Conservation (phyloP, 2,797 vertebrate genomes). For the Carcharodon carcharias region DNA sequence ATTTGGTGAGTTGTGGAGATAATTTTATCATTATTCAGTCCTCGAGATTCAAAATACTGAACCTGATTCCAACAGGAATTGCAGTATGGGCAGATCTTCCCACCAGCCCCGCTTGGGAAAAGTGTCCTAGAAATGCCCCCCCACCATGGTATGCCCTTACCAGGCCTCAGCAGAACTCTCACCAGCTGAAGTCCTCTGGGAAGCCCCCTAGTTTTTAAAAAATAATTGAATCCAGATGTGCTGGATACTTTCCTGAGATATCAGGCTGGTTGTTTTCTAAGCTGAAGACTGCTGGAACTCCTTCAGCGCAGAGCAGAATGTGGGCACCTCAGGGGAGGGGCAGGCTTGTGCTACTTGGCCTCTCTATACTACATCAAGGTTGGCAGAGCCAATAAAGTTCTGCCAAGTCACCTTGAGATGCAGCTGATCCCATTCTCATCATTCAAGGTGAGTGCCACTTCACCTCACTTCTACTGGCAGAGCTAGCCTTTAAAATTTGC, state of each 20-base stretch:
- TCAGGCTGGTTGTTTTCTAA: background rate
- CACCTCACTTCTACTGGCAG: background rate
- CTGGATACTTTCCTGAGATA: background rate
- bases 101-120: too few species aligned
- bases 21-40: background rate
- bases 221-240: too few species aligned
- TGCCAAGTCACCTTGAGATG: background rate
- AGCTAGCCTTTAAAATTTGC: too few species aligned
- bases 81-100: too few species aligned
- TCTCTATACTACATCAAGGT: too few species aligned
- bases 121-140: background rate
- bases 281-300: background rate
- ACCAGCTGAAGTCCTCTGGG: background rate
- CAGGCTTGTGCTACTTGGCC: background rate
- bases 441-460: background rate
- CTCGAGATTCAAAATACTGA: background rate
- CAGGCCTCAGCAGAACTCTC: background rate
- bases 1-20: constrained; percentile 70
- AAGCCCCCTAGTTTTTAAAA: background rate
- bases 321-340: background rate
- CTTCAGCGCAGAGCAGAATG: background rate
- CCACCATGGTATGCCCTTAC: background rate
- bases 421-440: background rate
- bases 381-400: background rate
- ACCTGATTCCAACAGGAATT: background rate